phyloP scores from a whole-genome alignment of 2,888 invertebrate species.

The Eucera pruinosa region DNA sequence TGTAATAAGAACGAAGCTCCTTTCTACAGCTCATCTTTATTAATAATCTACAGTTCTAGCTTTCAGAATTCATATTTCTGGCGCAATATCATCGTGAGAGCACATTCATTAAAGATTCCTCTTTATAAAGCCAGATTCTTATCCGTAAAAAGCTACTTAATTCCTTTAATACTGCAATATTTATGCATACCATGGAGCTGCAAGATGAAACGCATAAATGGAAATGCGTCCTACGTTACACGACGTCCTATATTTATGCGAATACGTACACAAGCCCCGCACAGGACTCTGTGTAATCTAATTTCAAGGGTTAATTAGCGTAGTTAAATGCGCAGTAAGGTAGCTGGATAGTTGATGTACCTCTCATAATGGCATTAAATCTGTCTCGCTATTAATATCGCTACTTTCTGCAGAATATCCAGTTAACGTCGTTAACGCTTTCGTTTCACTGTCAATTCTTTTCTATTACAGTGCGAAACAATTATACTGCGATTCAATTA shows the following conservation, averaged over 20 bases:
- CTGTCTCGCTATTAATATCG: slow-evolving; percentile 13
- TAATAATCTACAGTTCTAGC: too few relatives aligned
- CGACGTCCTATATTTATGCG: slow-evolving; percentile 18
- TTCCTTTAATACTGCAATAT: background rate
- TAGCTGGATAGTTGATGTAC: slow-evolving; percentile 29
- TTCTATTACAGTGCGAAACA: too few relatives aligned
- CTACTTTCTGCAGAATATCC: background rate
- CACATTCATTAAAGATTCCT: background rate
- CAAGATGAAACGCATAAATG: slow-evolving; percentile 17
- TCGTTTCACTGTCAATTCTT: background rate
- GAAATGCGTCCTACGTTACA: background rate
- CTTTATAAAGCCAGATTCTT: background rate
- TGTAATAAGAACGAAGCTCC: too few relatives aligned
- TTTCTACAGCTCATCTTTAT: too few relatives aligned
- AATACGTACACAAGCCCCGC: background rate
- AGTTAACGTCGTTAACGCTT: background rate
- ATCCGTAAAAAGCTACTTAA: background rate
- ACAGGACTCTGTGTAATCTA: slow-evolving; percentile 25
- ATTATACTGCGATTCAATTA: too few relatives aligned
- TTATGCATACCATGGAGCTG: background rate
- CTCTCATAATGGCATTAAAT: slow-evolving; percentile 40
- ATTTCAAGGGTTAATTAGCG: slow-evolving; percentile 43
- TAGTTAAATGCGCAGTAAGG: slow-evolving; percentile 39
- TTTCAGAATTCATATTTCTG: too few relatives aligned
- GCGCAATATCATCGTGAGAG: background rate